Evolutionary conservation across 2,888 invertebrate genomes (phyloP).

Genomic region (Nyleta sp.): DNA sequence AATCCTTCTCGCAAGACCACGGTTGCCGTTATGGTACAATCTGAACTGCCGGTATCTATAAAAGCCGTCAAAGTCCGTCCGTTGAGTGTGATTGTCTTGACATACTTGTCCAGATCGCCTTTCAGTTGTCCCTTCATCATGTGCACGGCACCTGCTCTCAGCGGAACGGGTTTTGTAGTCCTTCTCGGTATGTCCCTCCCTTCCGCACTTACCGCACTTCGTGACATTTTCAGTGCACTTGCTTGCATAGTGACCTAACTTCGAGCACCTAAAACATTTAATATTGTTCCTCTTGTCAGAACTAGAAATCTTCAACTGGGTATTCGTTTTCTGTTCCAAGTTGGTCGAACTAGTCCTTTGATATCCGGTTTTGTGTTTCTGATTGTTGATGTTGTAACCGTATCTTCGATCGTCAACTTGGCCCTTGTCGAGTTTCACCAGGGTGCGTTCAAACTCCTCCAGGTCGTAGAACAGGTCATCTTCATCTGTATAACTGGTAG

Average conservation of each 20-base stretch:
- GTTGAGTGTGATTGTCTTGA: constrained; percentile 13
- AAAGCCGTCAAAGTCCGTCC: constrained; percentile 11
- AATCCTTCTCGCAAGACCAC: constrained; percentile 34
- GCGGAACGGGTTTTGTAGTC: constrained; percentile 18
- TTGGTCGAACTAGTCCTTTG: too few relatives aligned
- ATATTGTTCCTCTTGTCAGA: background rate
- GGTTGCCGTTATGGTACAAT: constrained; percentile 57
- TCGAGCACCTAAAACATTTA: constrained; percentile 21
- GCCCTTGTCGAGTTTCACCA: constrained; percentile 19
- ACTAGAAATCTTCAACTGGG: too few relatives aligned
- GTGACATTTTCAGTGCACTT: constrained; percentile 12
- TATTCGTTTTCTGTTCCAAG: background rate
- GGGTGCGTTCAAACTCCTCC: constrained; percentile 3
- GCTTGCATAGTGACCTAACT: constrained; percentile 6
- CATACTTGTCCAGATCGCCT: constrained; percentile 3
- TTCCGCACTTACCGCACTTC: constrained; percentile 8
- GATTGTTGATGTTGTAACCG: too few relatives aligned
- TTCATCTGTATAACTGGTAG: constrained; percentile 12
- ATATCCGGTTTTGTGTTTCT: too few relatives aligned
- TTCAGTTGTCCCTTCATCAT: background rate
- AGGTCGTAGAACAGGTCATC: constrained; percentile 40
- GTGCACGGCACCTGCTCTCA: background rate
- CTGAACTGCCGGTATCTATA: constrained; percentile 62
- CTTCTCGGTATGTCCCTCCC: background rate
- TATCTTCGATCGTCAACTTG: too few relatives aligned